Conservation (phyloP, 1,140 invertebrate species). For the Trichoplusia ni region DNA sequence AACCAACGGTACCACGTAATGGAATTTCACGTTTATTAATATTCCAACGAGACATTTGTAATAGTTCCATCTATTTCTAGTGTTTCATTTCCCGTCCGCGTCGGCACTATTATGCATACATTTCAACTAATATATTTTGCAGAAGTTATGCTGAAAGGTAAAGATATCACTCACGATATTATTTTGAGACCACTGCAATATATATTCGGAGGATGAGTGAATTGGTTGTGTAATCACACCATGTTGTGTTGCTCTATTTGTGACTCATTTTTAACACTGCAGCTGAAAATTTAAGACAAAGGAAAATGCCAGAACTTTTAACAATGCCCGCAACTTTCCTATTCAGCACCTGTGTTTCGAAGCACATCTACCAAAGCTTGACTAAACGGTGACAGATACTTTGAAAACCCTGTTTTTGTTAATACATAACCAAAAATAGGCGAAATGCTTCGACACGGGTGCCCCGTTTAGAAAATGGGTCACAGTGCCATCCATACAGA, state of each 20-base stretch:
- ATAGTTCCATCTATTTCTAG: conserved; percentile 22
- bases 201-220: too few species aligned
- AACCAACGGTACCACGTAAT: too few species aligned
- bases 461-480: conserved; percentile 63
- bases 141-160: not conserved
- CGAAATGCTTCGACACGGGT: conserved; percentile 47
- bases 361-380: not conserved
- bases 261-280: too few species aligned
- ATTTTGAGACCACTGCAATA: too few species aligned
- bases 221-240: too few species aligned
- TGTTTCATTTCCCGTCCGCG: conserved; percentile 36
- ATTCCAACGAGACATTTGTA: not conserved
- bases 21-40: not conserved
- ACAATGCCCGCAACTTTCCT: too few species aligned
- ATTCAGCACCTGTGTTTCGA: too few species aligned
- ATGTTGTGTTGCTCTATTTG: too few species aligned
- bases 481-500: conserved; percentile 51
- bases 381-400: not conserved
- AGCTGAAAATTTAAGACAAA: too few species aligned
- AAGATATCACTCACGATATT: not conserved
- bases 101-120: conserved; percentile 42
- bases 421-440: conserved; percentile 20
- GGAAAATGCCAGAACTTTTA: too few species aligned
- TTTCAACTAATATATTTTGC: not conserved
- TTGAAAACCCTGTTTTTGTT: not conserved